Percentiles rank a stretch among this genome's conserved stretches.
Conservation (phyloP, 2,113 vertebrate species). For the Desmodus rotundus region DNA sequence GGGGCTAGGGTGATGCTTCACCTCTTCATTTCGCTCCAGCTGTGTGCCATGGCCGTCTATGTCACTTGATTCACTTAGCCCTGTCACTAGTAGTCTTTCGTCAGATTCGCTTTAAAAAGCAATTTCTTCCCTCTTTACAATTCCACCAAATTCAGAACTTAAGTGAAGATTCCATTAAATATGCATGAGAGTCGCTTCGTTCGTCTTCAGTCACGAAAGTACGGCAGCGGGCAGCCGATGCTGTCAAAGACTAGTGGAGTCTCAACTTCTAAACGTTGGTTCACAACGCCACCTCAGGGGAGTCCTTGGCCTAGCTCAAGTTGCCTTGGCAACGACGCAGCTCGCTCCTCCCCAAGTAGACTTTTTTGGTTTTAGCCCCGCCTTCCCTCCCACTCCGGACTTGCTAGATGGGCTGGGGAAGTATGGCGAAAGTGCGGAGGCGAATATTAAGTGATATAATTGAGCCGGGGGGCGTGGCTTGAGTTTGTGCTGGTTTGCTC, state of each 20-base stretch:
- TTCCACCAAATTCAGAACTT: neutral
- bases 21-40: neutral
- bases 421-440: neutral
- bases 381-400: accelerated
- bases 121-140: neutral
- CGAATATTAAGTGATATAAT: neutral
- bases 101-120: neutral
- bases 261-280: neutral
- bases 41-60: accelerated
- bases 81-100: neutral
- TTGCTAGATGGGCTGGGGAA: accelerated
- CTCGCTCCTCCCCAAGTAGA: neutral
- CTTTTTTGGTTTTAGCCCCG: neutral
- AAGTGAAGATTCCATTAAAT: neutral
- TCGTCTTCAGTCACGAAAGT: neutral
- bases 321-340: conserved; percentile 25
- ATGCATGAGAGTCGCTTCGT: neutral
- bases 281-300: neutral
- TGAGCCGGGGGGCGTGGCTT: neutral
- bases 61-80: neutral
- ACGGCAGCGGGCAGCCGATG: neutral
- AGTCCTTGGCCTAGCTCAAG: neutral
- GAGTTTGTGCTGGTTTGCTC: neutral
- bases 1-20: neutral
- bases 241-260: accelerated